Evolutionary conservation across 2,113 vertebrate genomes (phyloP), one percentile per base, ranked within the genome.

Genomic region (Lagopus leucura): DNA sequence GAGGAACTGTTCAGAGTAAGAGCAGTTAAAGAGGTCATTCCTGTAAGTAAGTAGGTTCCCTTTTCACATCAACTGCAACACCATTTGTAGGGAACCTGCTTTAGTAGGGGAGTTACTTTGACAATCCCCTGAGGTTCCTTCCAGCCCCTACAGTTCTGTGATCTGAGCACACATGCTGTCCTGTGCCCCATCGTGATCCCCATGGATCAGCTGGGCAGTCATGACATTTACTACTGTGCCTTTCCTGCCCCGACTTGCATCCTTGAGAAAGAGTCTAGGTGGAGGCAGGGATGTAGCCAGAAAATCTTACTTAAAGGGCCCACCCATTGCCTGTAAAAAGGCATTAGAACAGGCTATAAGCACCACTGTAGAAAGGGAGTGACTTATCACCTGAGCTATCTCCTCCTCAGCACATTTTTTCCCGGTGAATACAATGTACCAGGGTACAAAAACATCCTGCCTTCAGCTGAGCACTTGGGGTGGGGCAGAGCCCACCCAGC

Each of bases 1-100:
- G 98, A 64, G 85, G 36, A 94, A 97, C 98, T 98, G 93, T 63
- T 94, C 61, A 81, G 74, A 21, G 92, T 63, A 94, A 66, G 82
- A 6, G 45, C 30, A 60, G 38, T 86, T 77, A 93, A 76, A 34
- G 1, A 4, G 22, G 45, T 38, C 22, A 30, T 43, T 91, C 70
- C 6, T 22, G 71, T 66, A 66, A 73, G 30, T n/a, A 60, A 55
- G 2, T 18, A 40, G 73, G 6, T 36, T 85, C 55, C 58, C 34
- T 88, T 67, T 38, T 13, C 63, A 27, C 34, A 28, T 67, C 15
- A 30, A 38, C 21, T 1, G 2, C n/a, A 58, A 75, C 40, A 30
- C 52, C 52, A 28, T 30, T 54, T 54, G 52, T 28, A 54, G 27
- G 52, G 27, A 54, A 16, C 14, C 15, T 54, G 52, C 27, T 54